Base-by-base conservation (phyloP, 2,113 vertebrate species). In the Salvelinus alpinus region DNA sequence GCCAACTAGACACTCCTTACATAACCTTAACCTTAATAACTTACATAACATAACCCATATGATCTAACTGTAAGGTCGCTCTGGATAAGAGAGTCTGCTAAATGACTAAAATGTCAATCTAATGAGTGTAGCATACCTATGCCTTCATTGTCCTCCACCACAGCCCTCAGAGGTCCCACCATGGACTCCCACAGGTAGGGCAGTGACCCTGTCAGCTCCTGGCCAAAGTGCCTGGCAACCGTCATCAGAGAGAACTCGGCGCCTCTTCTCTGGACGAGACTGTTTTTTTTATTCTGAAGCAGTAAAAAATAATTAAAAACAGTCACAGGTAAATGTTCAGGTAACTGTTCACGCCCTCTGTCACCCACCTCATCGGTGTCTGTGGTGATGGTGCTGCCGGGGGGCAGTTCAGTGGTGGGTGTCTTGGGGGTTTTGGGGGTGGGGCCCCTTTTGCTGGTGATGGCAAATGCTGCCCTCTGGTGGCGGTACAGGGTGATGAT, bases 401-500 rank as follows among this genome's bases (percentile, higher is more conserved):
- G 80, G 22, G 96, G 95, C 29, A 97, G 92, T 77, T 99, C 98
- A 31, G 92, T 93, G 80, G 92, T 87, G 71, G 95, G 94, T 75
- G 93, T 89, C 89, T 96, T 98, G 3, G 94, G 91, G n/a, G 95
- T 93, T 93, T 96, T 99, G 5, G 98, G 98, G 25, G 95, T 93
- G 67, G 98, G 97, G 34, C 98, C 98, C 82, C 97, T 93, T 20
- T 98, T 96, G 88, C 97, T 99, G 47, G 97, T 99, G 82, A 99
- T 95, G 70, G 97, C 97, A 90, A 99, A 99, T 1, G 98, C 98
- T 86, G 97, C 98, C 92, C 95, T 97, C 85, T 99, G 98, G 89
- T 97, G 97, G 57, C 96, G 95, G 78, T 99, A 99, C 9, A 99
- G 88, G 0, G 98, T 99, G 86, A 99, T 98, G 88, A 99, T 99